Base-by-base conservation (phyloP, 2,888 invertebrate species). In the Aradus depressus region DNA sequence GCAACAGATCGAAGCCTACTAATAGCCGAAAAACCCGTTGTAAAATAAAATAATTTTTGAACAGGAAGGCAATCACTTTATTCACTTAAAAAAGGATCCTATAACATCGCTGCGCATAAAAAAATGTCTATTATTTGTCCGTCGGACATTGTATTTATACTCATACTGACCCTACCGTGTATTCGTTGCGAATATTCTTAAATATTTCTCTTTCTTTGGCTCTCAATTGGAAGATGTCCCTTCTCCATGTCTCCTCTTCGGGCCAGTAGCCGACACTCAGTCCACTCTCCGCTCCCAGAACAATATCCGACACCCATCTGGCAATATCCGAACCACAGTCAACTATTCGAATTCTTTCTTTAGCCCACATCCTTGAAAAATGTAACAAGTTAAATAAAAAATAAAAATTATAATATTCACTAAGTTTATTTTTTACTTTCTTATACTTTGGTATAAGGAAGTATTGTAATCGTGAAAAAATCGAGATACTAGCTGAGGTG, bases 251-350 rank as follows among this genome's bases (percentile, higher is more conserved):
- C 1, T 43, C 44, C 12, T 19, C 6, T 22, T 44, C 25, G 3
- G 37, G 37, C 44, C 35, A 51, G 12, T 38, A 51, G 12, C 39
- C 51, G n/a, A 51, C 22, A 12, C 51, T 44, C 10, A 31, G 31
- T 28, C 26, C 44, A n/a, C 12, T 14, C 2, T 44, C 28, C 16
- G 44, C 12, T 12, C 44, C 44, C 31, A 8, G 18, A 3, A 44
- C 31, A 16, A 28, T 31, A 38, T 44, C 44, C n/a, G 51, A 35
- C 12, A 51, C 18, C 51, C 51, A 51, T 4, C 23, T 21, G 16
- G 51, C 45, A 12, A 19, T 31, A 14, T 47, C 51, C 16, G 45
- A 41, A 1, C 51, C 51, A 25, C 51, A 51, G 16, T 51, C 51
- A n/a, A 34, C 37, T 4, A 21, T 31, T 8, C 23, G 35, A 10